A percentile compares a stretch with the other conserved stretches of the same genome.
These are phyloP conservation scores for Azorinus chamasolen DNA, from an alignment of 2,888 invertebrate species.

Conservation along the genomic window DNA sequence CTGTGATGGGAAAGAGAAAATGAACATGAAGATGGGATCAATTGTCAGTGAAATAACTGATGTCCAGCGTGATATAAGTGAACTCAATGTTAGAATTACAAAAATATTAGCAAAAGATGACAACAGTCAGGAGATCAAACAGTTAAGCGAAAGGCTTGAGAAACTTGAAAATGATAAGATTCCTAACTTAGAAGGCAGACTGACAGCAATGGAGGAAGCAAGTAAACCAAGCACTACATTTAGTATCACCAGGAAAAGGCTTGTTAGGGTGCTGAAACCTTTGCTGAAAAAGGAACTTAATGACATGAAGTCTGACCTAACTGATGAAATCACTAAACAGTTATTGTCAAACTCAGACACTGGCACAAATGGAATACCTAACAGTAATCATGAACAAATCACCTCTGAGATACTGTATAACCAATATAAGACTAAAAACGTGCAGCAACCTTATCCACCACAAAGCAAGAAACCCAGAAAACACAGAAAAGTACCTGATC, in stretches of 20 bases:
- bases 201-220: slow-evolving; percentile 5
- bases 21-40: slow-evolving; percentile 53
- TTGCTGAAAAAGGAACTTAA: not conserved
- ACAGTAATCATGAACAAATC: slow-evolving; percentile 1
- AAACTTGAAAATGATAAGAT: slow-evolving; percentile 2
- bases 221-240: not conserved
- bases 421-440: not conserved
- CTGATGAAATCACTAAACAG: slow-evolving; percentile 7
- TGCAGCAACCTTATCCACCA: too few species aligned
- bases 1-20: slow-evolving; percentile 67
- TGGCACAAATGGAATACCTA: slow-evolving; percentile 5
- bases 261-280: not conserved
- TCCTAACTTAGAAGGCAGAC: not conserved
- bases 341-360: not conserved
- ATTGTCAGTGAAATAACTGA: slow-evolving; percentile 55
- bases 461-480: not conserved
- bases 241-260: not conserved
- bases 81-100: slow-evolving; percentile 43
- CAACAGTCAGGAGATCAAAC: not conserved
- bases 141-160: slow-evolving; percentile 1
- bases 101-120: slow-evolving; percentile 9
- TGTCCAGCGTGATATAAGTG: slow-evolving; percentile 38
- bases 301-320: not conserved
- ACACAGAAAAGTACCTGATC: not conserved
- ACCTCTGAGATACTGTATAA: slow-evolving; percentile 10